Conservation (phyloP, 2,113 vertebrate genomes). For the Sigmodon hispidus region DNA sequence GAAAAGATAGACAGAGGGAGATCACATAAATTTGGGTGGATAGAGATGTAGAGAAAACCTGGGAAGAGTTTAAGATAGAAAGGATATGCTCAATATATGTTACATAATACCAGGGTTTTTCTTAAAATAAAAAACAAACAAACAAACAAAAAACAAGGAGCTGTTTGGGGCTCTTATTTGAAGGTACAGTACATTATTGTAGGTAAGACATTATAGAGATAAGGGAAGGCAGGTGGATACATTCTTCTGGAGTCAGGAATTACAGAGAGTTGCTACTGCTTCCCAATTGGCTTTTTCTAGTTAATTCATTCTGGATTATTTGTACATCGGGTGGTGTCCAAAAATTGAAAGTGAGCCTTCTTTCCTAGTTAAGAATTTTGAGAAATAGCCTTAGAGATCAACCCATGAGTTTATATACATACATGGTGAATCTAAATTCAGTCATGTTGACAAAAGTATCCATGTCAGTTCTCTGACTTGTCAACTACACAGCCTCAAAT, state of each 20-base stretch:
- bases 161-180: background rate
- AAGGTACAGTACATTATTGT: background rate
- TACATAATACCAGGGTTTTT: too few species aligned
- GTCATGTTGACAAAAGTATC: background rate
- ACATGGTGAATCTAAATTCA: background rate
- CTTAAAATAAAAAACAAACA: too few species aligned
- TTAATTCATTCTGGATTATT: background rate
- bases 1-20: background rate
- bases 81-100: background rate
- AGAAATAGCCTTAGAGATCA: background rate
- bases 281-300: background rate
- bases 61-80: background rate
- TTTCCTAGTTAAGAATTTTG: background rate
- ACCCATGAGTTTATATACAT: background rate
- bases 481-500: background rate
- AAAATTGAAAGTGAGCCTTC: background rate
- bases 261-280: background rate
- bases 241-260: background rate
- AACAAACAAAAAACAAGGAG: too few species aligned
- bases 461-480: background rate
- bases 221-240: too few species aligned
- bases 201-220: too few species aligned
- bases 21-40: background rate
- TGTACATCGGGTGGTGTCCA: too few species aligned
- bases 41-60: background rate